Conservation (phyloP, 2,113 vertebrate species). For the Calidris pugnax region DNA sequence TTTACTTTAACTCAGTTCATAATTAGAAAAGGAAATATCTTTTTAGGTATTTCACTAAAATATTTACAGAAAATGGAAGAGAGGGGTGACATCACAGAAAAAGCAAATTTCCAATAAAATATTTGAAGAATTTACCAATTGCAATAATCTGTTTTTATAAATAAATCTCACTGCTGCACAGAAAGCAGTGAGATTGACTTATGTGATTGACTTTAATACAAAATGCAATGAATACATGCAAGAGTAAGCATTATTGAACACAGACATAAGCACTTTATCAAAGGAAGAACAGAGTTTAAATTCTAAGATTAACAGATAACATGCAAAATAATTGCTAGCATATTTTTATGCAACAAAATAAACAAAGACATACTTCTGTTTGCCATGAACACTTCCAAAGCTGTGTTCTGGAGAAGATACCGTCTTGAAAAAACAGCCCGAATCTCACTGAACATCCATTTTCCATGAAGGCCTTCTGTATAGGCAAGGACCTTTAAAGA, state of each 20-base stretch:
- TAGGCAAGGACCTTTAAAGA: slow-evolving; percentile 88
- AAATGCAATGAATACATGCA: background rate
- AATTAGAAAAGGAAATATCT: background rate
- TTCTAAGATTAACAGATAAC: background rate
- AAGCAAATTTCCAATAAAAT: background rate
- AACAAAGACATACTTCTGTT: slow-evolving; percentile 88
- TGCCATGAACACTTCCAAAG: slow-evolving; percentile 97
- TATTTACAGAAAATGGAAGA: background rate
- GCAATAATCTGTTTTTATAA: background rate
- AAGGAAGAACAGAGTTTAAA: background rate
- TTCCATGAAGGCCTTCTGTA: slow-evolving; percentile 95
- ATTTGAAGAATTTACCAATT: background rate
- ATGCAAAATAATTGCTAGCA: background rate
- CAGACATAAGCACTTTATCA: background rate
- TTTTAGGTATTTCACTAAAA: background rate
- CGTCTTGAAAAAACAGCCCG: slow-evolving; percentile 95
- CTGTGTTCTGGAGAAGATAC: slow-evolving; percentile 94
- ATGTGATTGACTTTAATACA: background rate
- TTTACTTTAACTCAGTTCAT: background rate
- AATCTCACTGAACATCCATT: slow-evolving; percentile 99
- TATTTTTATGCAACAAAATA: background rate
- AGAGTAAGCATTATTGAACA: background rate
- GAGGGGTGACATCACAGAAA: background rate
- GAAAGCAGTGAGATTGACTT: background rate
- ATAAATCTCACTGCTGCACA: background rate